These are phyloP conservation scores for Sebastes iracundus DNA, from an alignment of 2,797 vertebrate genomes.

Conservation along the genomic window DNA sequence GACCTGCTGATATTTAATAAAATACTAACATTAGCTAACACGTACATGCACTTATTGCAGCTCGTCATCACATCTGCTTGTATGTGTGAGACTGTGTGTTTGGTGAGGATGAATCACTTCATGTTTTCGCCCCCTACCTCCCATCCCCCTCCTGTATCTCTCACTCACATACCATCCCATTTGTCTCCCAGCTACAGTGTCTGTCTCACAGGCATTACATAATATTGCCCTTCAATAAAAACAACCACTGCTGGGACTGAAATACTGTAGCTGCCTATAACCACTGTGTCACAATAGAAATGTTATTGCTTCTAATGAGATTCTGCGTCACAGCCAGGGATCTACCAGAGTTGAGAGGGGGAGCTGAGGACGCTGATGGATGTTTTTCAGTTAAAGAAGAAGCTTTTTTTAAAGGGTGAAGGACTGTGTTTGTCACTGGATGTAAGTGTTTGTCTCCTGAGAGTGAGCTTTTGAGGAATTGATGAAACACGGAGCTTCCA, in stretches of 20 bases:
- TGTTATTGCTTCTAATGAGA: slow-evolving; percentile 40
- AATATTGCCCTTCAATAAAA: slow-evolving; percentile 44
- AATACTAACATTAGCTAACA: not conserved
- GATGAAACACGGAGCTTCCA: not conserved
- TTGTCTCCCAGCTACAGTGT: slow-evolving; percentile 9
- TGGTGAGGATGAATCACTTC: not conserved
- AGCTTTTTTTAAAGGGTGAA: not conserved
- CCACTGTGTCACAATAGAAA: slow-evolving; percentile 16
- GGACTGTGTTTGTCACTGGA: not conserved
- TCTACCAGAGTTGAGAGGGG: not conserved
- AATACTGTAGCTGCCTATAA: slow-evolving; percentile 11
- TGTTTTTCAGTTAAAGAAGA: not conserved
- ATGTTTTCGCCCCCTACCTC: not conserved
- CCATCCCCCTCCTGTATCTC: not conserved
- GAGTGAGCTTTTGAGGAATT: not conserved
- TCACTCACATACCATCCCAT: not conserved
- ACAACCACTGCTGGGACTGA: slow-evolving; percentile 14
- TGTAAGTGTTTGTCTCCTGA: not conserved
- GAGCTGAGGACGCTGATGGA: slow-evolving; percentile 16
- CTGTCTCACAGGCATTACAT: slow-evolving; percentile 34
- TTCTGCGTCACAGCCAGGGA: not conserved
- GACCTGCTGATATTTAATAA: not conserved
- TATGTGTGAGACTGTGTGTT: not conserved
- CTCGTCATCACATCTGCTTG: not conserved
- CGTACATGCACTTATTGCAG: not conserved